Evolutionary conservation across 2,797 vertebrate species (phyloP).

Genomic region (Meda fulgida): DNA sequence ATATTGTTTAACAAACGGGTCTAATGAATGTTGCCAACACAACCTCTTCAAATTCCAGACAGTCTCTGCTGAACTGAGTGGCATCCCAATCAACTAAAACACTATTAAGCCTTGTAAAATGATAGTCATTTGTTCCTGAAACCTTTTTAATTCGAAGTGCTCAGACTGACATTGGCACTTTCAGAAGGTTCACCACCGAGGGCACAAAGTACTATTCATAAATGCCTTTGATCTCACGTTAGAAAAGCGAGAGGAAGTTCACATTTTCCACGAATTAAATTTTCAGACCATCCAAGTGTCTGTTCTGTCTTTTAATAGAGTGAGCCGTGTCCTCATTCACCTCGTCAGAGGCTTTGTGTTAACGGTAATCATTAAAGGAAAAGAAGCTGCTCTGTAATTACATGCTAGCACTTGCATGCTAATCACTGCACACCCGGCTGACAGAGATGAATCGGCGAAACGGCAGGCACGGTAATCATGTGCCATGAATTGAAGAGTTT

Average conservation of each 20-base stretch:
- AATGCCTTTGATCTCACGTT: conserved; percentile 68
- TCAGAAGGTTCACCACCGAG: conserved; percentile 62
- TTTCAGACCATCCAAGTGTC: conserved; percentile 62
- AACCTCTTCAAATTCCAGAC: conserved; percentile 45
- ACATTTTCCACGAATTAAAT: conserved; percentile 68
- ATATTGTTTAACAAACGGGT: conserved; percentile 33
- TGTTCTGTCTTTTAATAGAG: conserved; percentile 64
- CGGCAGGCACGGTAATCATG: conserved; percentile 34
- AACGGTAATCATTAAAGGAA: conserved; percentile 68
- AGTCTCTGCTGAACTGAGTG: conserved; percentile 46
- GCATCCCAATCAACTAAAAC: conserved; percentile 60
- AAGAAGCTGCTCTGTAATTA: conserved; percentile 67
- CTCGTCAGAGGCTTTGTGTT: conserved; percentile 65
- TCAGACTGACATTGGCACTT: conserved; percentile 63
- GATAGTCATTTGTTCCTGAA: conserved; percentile 66
- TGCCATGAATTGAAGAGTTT: conserved; percentile 35
- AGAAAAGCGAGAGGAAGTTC: conserved; percentile 63
- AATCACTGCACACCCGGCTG: conserved; percentile 59
- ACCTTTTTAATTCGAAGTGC: conserved; percentile 61
- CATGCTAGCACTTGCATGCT: conserved; percentile 62
- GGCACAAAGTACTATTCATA: conserved; percentile 62
- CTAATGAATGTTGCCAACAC: conserved; percentile 48
- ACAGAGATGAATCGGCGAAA: conserved; percentile 46
- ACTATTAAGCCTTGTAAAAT: conserved; percentile 57
- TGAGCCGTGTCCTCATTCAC: conserved; percentile 65